A percentile compares a stretch with the other conserved stretches of the same genome.
These are phyloP conservation scores for Marmota flaviventris DNA, from an alignment of 2,113 vertebrate genomes.

Conservation along the genomic window DNA sequence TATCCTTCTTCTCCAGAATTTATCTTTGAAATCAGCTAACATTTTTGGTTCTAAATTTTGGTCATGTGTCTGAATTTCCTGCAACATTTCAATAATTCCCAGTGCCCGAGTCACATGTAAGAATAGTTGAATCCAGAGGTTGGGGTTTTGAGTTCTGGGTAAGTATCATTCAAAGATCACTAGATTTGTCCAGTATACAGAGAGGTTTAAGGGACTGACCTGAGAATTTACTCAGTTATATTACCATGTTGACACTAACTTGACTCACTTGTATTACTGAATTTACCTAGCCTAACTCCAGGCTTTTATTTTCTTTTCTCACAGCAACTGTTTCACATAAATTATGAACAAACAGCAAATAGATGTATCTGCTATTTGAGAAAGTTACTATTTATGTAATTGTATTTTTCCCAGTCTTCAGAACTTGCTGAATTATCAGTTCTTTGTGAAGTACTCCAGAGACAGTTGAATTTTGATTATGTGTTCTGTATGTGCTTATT, in stretches of 20 bases:
- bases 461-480: no score
- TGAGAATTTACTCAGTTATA: not conserved
- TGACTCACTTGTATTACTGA: not conserved
- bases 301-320: not conserved
- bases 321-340: not conserved
- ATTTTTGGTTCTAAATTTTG: not conserved
- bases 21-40: not conserved
- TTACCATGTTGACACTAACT: not conserved
- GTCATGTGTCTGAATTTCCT: not conserved
- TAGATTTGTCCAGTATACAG: not conserved
- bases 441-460: not conserved
- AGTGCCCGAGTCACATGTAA: no score
- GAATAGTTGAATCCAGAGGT: not conserved
- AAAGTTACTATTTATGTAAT: not conserved
- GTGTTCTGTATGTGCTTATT: fast-evolving
- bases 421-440: not conserved
- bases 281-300: not conserved
- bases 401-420: not conserved
- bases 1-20: not conserved
- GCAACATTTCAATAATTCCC: not conserved
- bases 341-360: not conserved
- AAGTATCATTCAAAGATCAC: not conserved
- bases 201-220: not conserved
- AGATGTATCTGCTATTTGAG: not conserved
- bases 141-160: not conserved